Evolutionary conservation across 2,797 vertebrate genomes (phyloP).

Genomic region (Peromyscus eremicus): DNA sequence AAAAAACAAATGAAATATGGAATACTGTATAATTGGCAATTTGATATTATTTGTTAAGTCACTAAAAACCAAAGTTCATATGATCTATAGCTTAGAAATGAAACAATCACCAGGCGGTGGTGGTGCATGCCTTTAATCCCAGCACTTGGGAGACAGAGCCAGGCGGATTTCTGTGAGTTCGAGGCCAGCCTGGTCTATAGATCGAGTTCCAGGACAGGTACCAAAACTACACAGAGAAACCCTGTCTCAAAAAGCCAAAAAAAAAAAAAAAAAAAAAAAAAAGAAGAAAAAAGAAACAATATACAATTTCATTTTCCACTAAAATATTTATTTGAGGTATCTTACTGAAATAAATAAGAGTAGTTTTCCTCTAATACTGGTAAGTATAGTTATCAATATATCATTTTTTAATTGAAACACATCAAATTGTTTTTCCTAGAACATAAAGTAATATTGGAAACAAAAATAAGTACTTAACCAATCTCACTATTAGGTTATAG

Average conservation of each 20-base stretch:
- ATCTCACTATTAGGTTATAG: slow-evolving; percentile 45
- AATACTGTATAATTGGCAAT: neutral
- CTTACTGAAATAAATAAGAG: slow-evolving; percentile 81
- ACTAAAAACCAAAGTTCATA: slow-evolving; percentile 3
- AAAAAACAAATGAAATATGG: slow-evolving; percentile 36
- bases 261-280: too few species aligned
- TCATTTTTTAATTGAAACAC: slow-evolving; percentile 69
- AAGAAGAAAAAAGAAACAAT: slow-evolving; percentile 4
- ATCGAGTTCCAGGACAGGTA: too few species aligned
- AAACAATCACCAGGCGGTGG: slow-evolving; percentile 23
- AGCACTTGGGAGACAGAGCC: too few species aligned
- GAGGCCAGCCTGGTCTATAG: too few species aligned
- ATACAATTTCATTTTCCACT: slow-evolving; percentile 73
- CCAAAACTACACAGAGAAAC: too few species aligned
- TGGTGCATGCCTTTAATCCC: too few species aligned
- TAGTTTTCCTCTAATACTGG: slow-evolving; percentile 69
- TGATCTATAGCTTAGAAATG: slow-evolving; percentile 60
- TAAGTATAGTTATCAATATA: slow-evolving; percentile 26
- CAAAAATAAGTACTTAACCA: slow-evolving; percentile 40
- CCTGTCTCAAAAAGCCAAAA: too few species aligned
- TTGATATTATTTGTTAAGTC: slow-evolving; percentile 48
- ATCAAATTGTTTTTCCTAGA: slow-evolving; percentile 78
- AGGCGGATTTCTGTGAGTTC: too few species aligned
- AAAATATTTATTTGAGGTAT: slow-evolving; percentile 78
- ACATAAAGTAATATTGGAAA: slow-evolving; percentile 62